Base-by-base conservation (phyloP, 2,888 invertebrate genomes). In the Nymphalis polychloros region DNA sequence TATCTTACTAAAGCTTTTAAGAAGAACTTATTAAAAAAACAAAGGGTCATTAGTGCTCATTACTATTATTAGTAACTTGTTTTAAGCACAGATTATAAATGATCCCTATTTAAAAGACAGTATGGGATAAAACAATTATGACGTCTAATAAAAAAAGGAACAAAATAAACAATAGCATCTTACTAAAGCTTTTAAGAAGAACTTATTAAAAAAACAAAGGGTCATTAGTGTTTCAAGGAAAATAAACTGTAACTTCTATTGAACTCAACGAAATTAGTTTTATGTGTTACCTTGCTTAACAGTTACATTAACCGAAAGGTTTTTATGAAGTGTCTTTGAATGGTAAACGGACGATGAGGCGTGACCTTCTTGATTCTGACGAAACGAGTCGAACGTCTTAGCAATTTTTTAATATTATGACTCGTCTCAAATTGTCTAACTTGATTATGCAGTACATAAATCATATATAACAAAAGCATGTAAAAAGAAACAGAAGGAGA, bases 311-410 rank as follows among this genome's bases (percentile, higher is more conserved):
- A 53, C 59, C 52, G 31, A 68, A 65, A 67, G 53, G 72, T 68
- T 70, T 48, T 60, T 50, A 69, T 69, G 64, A 61, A 62, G 66
- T 62, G 67, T 67, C 61, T 70, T 63, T 64, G 64, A 73, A 73
- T 70, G 69, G 68, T 63, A 62, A 72, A 66, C 69, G 71, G 70
- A 67, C 64, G 67, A 67, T 67, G 63, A 55, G 59, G 63, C 70
- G 61, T 69, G 73, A 73, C 74, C 74, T 73, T 69, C 64, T 64
- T 66, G 55, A 19, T 47, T 50, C 63, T 75, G 72, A 65, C 68
- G 74, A 75, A 73, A 72, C 62, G 20, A 59, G 31, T 57, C 47
- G 67, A 62, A 48, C 62, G 20, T 35, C 60, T 65, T 67, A 48
- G 63, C 60, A 57, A 66, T 68, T 70, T 69, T 68, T 31, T 31